These are phyloP conservation scores for Lithobates sylvaticus DNA, from an alignment of 2,797 vertebrate species.

Conservation along the genomic window DNA sequence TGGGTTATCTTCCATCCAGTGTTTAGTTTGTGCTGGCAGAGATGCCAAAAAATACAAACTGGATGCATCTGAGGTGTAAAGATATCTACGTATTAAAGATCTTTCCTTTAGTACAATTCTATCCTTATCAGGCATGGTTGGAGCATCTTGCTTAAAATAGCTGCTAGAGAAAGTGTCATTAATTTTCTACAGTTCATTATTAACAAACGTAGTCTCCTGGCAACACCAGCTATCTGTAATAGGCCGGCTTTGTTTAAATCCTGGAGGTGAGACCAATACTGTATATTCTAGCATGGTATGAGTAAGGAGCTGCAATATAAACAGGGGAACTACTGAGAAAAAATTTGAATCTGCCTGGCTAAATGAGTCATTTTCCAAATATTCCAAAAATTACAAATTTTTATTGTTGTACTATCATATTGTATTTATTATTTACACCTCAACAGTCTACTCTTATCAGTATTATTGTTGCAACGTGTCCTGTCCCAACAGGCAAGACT, in stretches of 20 bases:
- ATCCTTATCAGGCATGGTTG: not conserved
- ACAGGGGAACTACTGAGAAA: not conserved
- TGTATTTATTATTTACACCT: not conserved
- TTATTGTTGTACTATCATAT: not conserved
- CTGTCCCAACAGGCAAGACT: too few relatives aligned
- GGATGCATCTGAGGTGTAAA: not conserved
- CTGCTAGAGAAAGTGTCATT: slow-evolving; percentile 67
- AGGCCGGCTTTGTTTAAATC: slow-evolving; percentile 19
- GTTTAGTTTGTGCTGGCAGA: not conserved
- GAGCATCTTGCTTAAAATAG: slow-evolving; percentile 1
- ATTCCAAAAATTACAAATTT: not conserved
- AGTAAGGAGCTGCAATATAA: not conserved
- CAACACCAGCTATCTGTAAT: slow-evolving; percentile 66
- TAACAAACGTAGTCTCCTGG: slow-evolving; percentile 73
- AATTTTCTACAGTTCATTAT: slow-evolving; percentile 74
- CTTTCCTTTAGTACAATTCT: not conserved
- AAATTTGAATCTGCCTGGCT: not conserved
- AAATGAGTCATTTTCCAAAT: not conserved
- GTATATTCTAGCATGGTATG: not conserved
- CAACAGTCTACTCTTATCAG: not conserved
- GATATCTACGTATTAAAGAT: not conserved
- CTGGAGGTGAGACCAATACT: not conserved
- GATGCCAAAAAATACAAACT: not conserved
- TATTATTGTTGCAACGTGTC: not conserved
- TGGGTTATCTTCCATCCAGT: not conserved